phyloP scores from a whole-genome alignment of 2,888 invertebrate species.

The Pyrrhia umbra region DNA sequence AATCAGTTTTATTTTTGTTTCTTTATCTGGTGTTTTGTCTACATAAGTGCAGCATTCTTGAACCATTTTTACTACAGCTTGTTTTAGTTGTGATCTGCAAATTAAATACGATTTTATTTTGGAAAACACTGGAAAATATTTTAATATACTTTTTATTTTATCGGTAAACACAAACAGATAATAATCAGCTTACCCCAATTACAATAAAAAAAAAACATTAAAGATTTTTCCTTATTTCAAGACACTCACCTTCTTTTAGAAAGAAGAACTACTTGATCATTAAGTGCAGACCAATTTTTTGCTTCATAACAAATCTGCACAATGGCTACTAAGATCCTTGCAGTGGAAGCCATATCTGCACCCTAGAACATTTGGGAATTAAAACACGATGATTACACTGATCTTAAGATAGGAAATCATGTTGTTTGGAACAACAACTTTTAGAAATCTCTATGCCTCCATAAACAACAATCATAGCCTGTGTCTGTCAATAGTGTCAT shows the following conservation, averaged over 20 bases:
- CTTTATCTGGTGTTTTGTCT: constrained; percentile 97
- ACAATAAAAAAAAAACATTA: too few species aligned
- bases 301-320: constrained; percentile 97
- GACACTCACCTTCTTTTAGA: constrained; percentile 94
- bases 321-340: constrained; percentile 97
- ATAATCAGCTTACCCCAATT: too few species aligned
- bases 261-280: constrained; percentile 97
- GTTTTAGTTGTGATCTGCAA: constrained; percentile 96
- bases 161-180: too few species aligned
- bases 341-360: constrained; percentile 98
- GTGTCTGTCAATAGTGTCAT: too few species aligned
- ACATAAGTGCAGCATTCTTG: constrained; percentile 98
- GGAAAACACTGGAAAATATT: too few species aligned
- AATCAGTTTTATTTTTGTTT: constrained; percentile 97
- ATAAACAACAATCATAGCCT: too few species aligned
- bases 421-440: too few species aligned
- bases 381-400: too few species aligned
- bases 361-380: constrained; percentile 91
- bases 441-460: too few species aligned
- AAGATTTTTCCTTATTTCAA: not conserved
- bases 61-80: constrained; percentile 99
- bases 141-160: too few species aligned
- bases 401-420: too few species aligned
- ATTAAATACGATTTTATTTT: constrained; percentile 2
- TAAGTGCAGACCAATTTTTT: constrained; percentile 97